Conservation (phyloP, 2,113 vertebrate species). For the Apodemus speciosus region DNA sequence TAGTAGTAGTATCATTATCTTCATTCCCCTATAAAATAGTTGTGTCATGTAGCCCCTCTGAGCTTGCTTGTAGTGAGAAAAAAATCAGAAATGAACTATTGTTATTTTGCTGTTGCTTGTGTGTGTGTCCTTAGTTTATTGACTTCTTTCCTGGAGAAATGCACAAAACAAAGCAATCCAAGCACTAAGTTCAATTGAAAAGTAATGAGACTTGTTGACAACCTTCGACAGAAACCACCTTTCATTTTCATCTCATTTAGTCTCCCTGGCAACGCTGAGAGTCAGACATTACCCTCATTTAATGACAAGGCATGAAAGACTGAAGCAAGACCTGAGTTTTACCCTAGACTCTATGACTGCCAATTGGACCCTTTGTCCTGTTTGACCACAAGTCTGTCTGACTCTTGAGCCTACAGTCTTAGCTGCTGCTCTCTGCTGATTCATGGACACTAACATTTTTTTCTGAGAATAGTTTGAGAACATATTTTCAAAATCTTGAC, state of each 20-base stretch:
- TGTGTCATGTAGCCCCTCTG: background rate
- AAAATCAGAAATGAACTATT: background rate
- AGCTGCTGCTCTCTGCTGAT: constrained; percentile 50
- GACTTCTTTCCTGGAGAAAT: constrained; percentile 12
- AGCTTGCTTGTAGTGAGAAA: background rate
- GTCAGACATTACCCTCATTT: background rate
- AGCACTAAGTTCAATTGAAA: background rate
- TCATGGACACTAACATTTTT: constrained; percentile 68
- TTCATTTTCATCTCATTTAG: background rate
- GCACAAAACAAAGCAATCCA: constrained; percentile 75
- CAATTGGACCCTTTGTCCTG: background rate
- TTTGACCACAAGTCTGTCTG: constrained; percentile 14
- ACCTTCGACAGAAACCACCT: background rate
- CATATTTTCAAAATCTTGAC: constrained; percentile 79
- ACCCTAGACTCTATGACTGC: background rate
- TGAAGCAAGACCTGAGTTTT: background rate
- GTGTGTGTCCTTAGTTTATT: background rate
- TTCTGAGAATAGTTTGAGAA: constrained; percentile 82
- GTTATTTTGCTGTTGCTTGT: background rate
- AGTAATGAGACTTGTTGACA: background rate
- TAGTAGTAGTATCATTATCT: too few relatives aligned
- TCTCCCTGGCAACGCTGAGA: background rate
- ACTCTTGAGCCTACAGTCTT: background rate
- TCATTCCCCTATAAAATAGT: background rate
- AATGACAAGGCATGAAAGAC: background rate